phyloP scores from a whole-genome alignment of 2,113 vertebrate species.

The Oplegnathus fasciatus region DNA sequence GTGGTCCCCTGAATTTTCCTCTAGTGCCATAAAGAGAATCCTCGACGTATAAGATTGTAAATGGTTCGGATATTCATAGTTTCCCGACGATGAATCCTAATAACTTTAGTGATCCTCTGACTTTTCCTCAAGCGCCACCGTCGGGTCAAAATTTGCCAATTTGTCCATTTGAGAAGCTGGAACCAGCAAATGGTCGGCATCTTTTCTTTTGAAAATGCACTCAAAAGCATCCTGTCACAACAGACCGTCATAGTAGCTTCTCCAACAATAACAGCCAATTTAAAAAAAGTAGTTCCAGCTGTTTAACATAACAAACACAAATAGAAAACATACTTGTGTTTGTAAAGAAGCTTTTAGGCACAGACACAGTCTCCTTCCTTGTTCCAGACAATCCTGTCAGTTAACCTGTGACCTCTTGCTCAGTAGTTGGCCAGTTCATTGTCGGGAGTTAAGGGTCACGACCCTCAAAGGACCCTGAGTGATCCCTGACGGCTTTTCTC shows the following conservation, averaged over 20 bases:
- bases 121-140: no score
- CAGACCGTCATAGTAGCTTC: not conserved
- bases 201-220: not conserved
- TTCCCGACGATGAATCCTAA: no score
- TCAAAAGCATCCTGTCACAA: not conserved
- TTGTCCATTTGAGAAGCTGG: not conserved
- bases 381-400: not conserved
- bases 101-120: no score
- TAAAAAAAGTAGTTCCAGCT: not conserved
- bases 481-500: not conserved
- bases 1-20: not conserved
- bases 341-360: not conserved
- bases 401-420: constrained; percentile 45
- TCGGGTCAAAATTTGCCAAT: no score
- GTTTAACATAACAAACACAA: not conserved
- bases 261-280: not conserved
- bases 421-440: constrained; percentile 1
- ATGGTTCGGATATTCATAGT: no score
- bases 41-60: no score
- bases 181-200: not conserved
- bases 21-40: no score
- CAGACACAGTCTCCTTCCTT: not conserved
- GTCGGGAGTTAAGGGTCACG: constrained; percentile 16
- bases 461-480: not conserved
- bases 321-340: no score